Evolutionary conservation across 1,140 invertebrate genomes (phyloP).

Genomic region (Anastrepha obliqua): DNA sequence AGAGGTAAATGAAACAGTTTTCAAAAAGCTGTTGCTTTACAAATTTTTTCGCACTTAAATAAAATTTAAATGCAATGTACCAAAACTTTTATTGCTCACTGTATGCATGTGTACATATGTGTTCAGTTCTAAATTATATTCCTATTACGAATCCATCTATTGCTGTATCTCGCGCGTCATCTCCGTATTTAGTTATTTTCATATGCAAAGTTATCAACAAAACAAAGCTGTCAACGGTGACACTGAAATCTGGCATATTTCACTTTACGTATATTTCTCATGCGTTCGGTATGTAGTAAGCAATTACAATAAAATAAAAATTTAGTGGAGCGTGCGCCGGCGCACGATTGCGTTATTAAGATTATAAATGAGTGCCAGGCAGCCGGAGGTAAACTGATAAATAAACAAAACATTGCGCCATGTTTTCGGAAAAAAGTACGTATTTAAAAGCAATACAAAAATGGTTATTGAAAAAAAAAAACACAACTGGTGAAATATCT

Average conservation of each 20-base stretch:
- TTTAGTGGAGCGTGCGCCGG: neutral
- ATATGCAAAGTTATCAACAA: neutral
- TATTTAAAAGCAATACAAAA: too few species aligned
- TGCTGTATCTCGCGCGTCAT: neutral
- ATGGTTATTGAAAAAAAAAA: too few species aligned
- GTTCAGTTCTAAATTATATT: too few species aligned
- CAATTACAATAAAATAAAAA: neutral
- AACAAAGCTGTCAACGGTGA: neutral
- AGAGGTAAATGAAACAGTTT: too few species aligned
- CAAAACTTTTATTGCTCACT: too few species aligned
- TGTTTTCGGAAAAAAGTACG: neutral
- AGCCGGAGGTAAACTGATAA: neutral
- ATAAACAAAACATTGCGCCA: neutral
- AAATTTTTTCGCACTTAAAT: too few species aligned
- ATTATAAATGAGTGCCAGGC: neutral
- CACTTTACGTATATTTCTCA: neutral
- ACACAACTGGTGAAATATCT: too few species aligned
- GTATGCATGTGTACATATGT: too few species aligned
- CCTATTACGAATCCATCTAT: too few species aligned
- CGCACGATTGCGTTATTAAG: conserved; percentile 26
- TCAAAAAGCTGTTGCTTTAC: too few species aligned
- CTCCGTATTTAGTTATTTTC: neutral
- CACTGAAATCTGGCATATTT: neutral
- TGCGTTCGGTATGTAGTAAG: neutral
- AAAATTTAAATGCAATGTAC: too few species aligned